Percentiles rank a stretch among this genome's conserved stretches.
Conservation (phyloP, 2,888 invertebrate species). For the Cremastobaeus sp. region DNA sequence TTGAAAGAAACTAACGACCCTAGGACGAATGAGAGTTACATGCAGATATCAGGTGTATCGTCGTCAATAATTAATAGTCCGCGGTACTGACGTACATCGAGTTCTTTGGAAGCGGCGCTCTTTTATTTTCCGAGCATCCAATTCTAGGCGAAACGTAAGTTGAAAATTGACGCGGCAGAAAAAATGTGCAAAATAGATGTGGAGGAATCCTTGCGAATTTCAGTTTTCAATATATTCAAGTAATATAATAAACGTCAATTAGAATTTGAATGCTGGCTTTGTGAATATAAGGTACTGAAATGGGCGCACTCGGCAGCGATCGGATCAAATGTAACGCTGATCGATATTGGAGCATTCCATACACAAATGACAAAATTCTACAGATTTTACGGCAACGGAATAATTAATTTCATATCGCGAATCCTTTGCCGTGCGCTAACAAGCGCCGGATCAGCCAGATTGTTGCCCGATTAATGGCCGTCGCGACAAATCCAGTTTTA, state of each 20-base stretch:
- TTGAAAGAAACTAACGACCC: neutral
- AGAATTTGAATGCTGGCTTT: constrained; percentile 1
- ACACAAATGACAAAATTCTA: constrained; percentile 5
- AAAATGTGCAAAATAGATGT: too few species aligned
- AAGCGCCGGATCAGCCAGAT: constrained; percentile 45
- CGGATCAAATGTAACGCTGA: too few species aligned
- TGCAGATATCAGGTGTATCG: constrained; percentile 2
- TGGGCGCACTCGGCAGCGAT: too few species aligned
- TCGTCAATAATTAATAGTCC: constrained; percentile 6
- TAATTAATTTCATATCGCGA: constrained; percentile 29
- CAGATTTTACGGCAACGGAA: constrained; percentile 12
- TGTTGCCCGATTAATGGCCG: constrained; percentile 54
- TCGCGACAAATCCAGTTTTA: constrained; percentile 65
- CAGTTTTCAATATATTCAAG: too few species aligned
- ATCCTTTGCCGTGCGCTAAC: constrained; percentile 36
- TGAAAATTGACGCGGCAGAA: too few species aligned
- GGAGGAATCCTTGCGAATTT: too few species aligned
- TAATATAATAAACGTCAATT: constrained; percentile 25
- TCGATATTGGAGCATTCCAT: neutral
- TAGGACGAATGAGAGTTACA: constrained; percentile 6
- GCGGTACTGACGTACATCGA: neutral
- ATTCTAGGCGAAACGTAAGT: too few species aligned
- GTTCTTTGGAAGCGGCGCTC: constrained; percentile 6
- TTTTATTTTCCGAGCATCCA: too few species aligned
- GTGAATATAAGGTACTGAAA: too few species aligned